Base-by-base conservation (phyloP, 1,140 invertebrate species). In the Dinothrombium tinctorium region DNA sequence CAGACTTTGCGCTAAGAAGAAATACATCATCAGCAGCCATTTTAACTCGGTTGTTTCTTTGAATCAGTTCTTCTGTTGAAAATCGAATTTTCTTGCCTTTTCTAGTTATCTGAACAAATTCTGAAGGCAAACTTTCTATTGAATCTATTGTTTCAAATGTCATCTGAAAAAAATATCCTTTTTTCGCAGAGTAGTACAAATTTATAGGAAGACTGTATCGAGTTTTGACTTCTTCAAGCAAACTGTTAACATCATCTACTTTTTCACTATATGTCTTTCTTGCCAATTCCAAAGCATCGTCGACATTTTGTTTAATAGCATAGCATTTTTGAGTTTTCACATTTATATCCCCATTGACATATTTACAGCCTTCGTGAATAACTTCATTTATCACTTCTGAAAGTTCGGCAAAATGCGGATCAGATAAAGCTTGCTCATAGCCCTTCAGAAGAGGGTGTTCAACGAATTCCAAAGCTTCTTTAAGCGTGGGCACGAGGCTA, bases 111-210 rank as follows among this genome's bases (percentile, higher is more conserved):
- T 76, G 65, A 41, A 75, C 68, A 51, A 78, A 74, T 37, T 69
- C 62, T 1, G 59, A 50, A 2, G 77, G 72, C 19, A 74, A 57
- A 46, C 72, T 37, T 5, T 28, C 47, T 42, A 7, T 52, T 44
- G 17, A 12, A 4, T 15, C 7, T 38, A 12, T 4, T 57, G 25
- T 61, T 62, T 59, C 59, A 19, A 61, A 43, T 37, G 64, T 59
- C 44, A 78, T 55, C 46, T 73, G 66, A 28, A 84, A 70, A 51
- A 79, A 74, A 55, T 77, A 82, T 3, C 80, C 80, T 49, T 73
- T 65, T 26, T 63, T 60, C 1, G 62, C 54, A 50, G 68, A 77
- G 51, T 74, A 74, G 29, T 62, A 64, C 8, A 76, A 51, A 33
- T 66, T 61, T 19, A 84, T 40, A n/a, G 37, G 28, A 40, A 19